Evolutionary conservation across 2,888 invertebrate genomes (phyloP).

Genomic region (Nowickia ferox): DNA sequence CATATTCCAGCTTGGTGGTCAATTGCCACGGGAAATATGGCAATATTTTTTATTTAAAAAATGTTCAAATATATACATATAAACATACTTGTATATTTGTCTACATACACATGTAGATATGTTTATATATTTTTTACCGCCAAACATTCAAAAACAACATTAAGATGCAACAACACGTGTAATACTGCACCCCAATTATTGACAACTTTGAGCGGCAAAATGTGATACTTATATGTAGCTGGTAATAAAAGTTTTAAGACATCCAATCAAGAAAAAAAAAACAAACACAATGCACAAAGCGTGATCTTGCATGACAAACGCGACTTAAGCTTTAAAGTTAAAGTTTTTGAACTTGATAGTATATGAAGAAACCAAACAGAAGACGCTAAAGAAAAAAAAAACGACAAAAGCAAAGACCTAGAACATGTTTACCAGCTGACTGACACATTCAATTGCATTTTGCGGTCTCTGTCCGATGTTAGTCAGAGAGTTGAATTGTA

Average conservation of each 20-base stretch:
- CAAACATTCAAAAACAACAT: background rate
- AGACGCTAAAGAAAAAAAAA: constrained; percentile 1
- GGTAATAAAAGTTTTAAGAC: constrained; percentile 51
- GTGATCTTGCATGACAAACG: constrained; percentile 66
- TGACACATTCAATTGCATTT: constrained; percentile 54
- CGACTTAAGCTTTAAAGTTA: constrained; percentile 41
- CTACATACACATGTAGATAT: too few species aligned
- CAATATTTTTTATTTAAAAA: too few species aligned
- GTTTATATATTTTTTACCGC: too few species aligned
- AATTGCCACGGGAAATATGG: background rate
- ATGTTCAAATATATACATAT: too few species aligned
- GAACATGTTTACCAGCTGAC: constrained; percentile 51
- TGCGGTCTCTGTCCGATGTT: constrained; percentile 3
- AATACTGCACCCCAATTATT: constrained; percentile 56
- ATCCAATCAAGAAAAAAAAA: background rate
- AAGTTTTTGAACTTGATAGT: constrained; percentile 37
- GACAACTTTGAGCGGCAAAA: constrained; percentile 54
- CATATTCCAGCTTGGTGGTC: constrained; percentile 16
- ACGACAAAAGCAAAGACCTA: constrained; percentile 14
- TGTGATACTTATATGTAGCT: background rate
- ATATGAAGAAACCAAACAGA: constrained; percentile 9
- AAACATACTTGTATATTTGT: too few species aligned
- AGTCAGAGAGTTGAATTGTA: constrained; percentile 13
- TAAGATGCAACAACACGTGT: constrained; percentile 66
- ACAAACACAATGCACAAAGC: constrained; percentile 45